A percentile compares a stretch with the other conserved stretches of the same genome.
Evolutionary conservation across 2,797 vertebrate species (phyloP).

Genomic region (Valencia hispanica): DNA sequence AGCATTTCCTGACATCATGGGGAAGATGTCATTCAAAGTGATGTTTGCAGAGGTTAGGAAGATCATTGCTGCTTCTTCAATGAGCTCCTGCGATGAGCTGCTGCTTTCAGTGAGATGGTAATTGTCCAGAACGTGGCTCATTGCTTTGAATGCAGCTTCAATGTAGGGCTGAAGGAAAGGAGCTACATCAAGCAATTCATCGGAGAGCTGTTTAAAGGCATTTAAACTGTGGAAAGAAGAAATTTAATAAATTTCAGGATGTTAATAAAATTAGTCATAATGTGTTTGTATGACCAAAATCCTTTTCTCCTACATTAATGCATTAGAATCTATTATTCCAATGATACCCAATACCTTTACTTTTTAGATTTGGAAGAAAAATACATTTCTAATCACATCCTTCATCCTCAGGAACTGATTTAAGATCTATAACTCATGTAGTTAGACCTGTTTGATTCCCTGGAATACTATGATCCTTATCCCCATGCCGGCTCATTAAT

Average conservation of each 20-base stretch:
- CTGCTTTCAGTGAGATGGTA: constrained; percentile 32
- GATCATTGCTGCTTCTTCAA: constrained; percentile 60
- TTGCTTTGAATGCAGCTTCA: constrained; percentile 46
- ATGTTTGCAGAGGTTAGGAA: constrained; percentile 70
- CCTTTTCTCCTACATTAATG: background rate
- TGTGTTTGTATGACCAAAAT: background rate
- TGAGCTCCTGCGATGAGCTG: constrained; percentile 39
- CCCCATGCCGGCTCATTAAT: constrained; percentile 67
- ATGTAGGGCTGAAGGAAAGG: constrained; percentile 55
- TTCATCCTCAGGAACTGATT: constrained; percentile 54
- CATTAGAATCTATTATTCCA: constrained; percentile 2
- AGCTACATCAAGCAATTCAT: constrained; percentile 38
- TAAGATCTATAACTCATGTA: constrained; percentile 59
- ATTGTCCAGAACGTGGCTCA: constrained; percentile 64
- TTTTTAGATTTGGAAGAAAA: constrained; percentile 30
- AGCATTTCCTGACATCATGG: constrained; percentile 40
- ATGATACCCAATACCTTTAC: constrained; percentile 18
- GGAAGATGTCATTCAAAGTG: constrained; percentile 48
- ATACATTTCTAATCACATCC: constrained; percentile 39
- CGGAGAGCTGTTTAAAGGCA: constrained; percentile 50
- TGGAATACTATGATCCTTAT: constrained; percentile 71
- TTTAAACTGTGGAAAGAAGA: constrained; percentile 63
- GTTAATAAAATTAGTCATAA: background rate
- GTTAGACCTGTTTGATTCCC: constrained; percentile 71
- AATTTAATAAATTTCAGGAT: constrained; percentile 7